A percentile compares a stretch with the other conserved stretches of the same genome.
Conservation (phyloP, 2,888 invertebrate genomes). For the Trissoscelio sp. region DNA sequence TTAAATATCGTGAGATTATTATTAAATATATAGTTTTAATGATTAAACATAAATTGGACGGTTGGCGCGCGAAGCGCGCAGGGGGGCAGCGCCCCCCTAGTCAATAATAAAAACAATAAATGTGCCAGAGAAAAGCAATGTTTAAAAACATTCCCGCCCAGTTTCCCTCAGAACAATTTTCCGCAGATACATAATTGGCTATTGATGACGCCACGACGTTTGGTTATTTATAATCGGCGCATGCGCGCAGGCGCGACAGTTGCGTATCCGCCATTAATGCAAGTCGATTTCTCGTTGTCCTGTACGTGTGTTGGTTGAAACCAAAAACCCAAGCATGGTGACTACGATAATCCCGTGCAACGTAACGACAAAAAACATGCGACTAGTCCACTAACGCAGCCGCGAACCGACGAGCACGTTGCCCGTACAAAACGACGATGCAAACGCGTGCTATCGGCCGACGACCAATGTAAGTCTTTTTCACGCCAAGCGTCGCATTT, state of each 20-base stretch:
- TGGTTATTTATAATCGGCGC: slow-evolving; percentile 80
- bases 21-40: no score
- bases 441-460: slow-evolving; percentile 74
- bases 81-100: no score
- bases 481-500: slow-evolving; percentile 71
- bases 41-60: no score
- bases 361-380: slow-evolving; percentile 76
- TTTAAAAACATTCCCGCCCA: no score
- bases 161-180: no score
- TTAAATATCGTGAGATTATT: no score
- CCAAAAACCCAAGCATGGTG: slow-evolving; percentile 76
- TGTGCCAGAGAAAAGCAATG: no score
- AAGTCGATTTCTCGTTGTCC: slow-evolving; percentile 81
- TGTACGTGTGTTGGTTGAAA: slow-evolving; percentile 69
- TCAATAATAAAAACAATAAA: no score
- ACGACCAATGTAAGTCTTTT: slow-evolving; percentile 78
- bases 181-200: slow-evolving; percentile 78
- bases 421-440: slow-evolving; percentile 75
- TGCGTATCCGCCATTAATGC: slow-evolving; percentile 82
- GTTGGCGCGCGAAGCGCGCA: no score
- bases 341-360: slow-evolving; percentile 76
- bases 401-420: slow-evolving; percentile 68
- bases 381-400: slow-evolving; percentile 77
- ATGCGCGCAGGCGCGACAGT: slow-evolving; percentile 74
- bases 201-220: slow-evolving; percentile 76